Evolutionary conservation across 1,140 invertebrate genomes (phyloP), one percentile per base, ranked within the genome.

Genomic region (Microplitis demolitor): DNA sequence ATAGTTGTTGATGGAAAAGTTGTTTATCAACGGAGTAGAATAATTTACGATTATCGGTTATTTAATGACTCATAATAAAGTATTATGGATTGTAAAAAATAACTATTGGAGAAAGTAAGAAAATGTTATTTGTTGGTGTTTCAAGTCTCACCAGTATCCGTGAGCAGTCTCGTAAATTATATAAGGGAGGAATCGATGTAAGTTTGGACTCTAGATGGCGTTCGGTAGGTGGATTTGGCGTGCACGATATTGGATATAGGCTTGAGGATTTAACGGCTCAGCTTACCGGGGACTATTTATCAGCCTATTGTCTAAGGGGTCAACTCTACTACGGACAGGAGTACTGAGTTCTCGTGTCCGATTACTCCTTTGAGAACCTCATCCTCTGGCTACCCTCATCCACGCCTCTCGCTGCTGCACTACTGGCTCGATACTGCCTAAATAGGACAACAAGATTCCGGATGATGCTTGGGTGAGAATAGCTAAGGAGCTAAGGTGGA

Each of bases 201-300:
- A 71, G 79, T 77, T 79, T 72, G 72, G 73, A 70, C 56, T 68
- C 54, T 66, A 53, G 14, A 39, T 33, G 64, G 56, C 66, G 56
- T 68, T 56, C 0, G n/a, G 39, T 45, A 8, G 8, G 39, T 45
- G 39, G 5, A 45, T 6, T 6, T 45, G 39, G 6, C 11, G 6
- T 45, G 64, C 45, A 66, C 53, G 11, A 45, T 45, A 45, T 45
- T 11, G 5, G 39, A 45, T 45, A 61, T 67, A 68, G 73, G 71
- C 73, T 70, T 58, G 71, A 74, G 78, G 76, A 74, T 77, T 77
- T 72, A 78, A 78, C 73, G 75, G 79, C 79, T 73, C 75, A 72
- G 80, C 78, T 82, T 80, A 80, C 75, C 76, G 66, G 69, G 71
- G 68, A 77, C 78, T 79, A 82, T 82, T 82, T 80, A 80, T 82